phyloP scores from a whole-genome alignment of 2,888 invertebrate species.

The Drosophila leonis region DNA sequence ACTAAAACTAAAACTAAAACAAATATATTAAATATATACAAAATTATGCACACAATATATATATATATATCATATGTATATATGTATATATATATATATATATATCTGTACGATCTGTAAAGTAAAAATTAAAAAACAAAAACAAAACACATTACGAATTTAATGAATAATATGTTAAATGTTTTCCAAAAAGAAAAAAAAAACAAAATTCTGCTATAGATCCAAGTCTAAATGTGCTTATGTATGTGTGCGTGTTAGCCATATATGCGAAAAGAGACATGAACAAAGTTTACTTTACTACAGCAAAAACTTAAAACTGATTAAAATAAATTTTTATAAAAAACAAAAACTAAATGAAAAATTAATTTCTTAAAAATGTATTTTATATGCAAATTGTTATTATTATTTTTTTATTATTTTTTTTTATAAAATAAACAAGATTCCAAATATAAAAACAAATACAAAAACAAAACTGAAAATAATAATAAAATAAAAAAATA shows the following conservation, averaged over 20 bases:
- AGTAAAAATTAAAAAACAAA: background rate
- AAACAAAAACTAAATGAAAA: constrained; percentile 30
- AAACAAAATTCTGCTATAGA: constrained; percentile 28
- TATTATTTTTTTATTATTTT: constrained; percentile 31
- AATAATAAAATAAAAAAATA: constrained; percentile 18
- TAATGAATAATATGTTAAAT: constrained; percentile 45
- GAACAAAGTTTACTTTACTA: constrained; percentile 58
- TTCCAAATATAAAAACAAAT: constrained; percentile 43
- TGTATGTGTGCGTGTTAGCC: constrained; percentile 37
- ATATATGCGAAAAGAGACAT: constrained; percentile 24
- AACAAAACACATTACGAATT: constrained; percentile 64
- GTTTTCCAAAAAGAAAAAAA: background rate
- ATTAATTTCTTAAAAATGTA: constrained; percentile 60
- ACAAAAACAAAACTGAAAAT: constrained; percentile 4
- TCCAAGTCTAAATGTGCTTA: constrained; percentile 66
- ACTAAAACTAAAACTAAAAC: background rate
- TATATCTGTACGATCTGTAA: constrained; percentile 16
- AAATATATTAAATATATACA: constrained; percentile 14
- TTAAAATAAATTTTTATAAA: constrained; percentile 40
- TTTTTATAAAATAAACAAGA: constrained; percentile 31
- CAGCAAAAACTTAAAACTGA: constrained; percentile 53
- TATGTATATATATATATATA: constrained; percentile 13
- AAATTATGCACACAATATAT: constrained; percentile 22
- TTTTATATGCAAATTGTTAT: constrained; percentile 60
- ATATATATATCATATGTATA: constrained; percentile 13